Evolutionary conservation across 2,113 vertebrate species (phyloP), one percentile per base, ranked within the genome.

Genomic region (Peromyscus maniculatus): DNA sequence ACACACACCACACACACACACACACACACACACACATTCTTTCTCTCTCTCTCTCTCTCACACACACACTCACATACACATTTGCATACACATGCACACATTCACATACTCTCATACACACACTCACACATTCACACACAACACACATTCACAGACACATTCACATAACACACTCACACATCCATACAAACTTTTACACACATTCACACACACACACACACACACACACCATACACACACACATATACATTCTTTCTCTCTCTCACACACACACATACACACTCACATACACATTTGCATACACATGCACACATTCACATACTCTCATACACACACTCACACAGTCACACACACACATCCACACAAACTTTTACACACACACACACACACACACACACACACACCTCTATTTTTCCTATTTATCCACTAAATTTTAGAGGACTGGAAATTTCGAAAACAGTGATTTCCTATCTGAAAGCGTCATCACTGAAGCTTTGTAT

Each of bases 401-500:
- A 59, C 39, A 13, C 1, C 17, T 36, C 0, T 0, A 36, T 2
- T 69, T 24, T 72, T 7, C 75, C 52, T 49, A n/a, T 87, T 43
- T 92, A 49, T 95, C 57, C 75, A 26, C 22, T 66, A 21, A 66
- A 59, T 88, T 36, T 31, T n/a, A 1, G 36, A 87, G 31, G 43
- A 21, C 10, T 79, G 57, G 80, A 92, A 86, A 82, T 74, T 90
- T 71, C 49, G 86, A 87, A 62, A 87, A 89, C 80, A 69, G 77
- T 39, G 31, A 57, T 43, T 43, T 3, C 19, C 83, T 15, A 1
- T 78, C 57, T 66, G 67, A 93, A 86, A 67, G 5, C 52, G 39
- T 10, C 10, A 1, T 94, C 5, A 0, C 33, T 71, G 46, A 24
- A 86, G 52, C 31, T 94, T 84, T 74, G 15, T 77, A 16, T 19